Conservation (phyloP, 2,797 vertebrate species). For the Myotis vivesi region DNA sequence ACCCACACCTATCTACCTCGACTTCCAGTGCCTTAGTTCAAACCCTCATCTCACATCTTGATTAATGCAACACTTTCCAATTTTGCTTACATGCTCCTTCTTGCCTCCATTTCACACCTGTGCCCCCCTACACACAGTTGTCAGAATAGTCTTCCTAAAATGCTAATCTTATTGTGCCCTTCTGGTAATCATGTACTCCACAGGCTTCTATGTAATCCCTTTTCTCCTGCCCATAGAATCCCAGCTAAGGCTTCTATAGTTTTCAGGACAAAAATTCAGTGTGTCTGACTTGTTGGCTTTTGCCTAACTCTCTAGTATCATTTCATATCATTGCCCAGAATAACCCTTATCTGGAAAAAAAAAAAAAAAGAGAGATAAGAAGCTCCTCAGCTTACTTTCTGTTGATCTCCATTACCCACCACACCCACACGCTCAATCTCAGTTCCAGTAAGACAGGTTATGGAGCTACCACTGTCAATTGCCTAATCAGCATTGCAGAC, state of each 20-base stretch:
- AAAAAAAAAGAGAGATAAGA: background rate
- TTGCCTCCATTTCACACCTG: background rate
- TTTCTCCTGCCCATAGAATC: background rate
- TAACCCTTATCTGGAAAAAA: background rate
- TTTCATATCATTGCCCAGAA: background rate
- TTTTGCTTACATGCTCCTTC: background rate
- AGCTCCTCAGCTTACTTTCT: background rate
- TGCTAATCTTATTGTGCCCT: background rate
- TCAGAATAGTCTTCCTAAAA: background rate
- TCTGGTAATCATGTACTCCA: background rate
- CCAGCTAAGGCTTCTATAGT: background rate
- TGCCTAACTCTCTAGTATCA: background rate
- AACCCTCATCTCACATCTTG: background rate
- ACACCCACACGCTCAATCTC: background rate
- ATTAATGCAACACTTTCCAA: background rate
- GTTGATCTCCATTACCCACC: background rate
- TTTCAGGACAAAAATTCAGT: background rate
- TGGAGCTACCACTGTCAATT: background rate
- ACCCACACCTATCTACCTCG: background rate
- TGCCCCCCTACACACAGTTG: background rate
- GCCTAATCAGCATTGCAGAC: background rate
- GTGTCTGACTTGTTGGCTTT: background rate
- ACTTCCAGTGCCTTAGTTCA: background rate
- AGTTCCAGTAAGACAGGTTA: background rate
- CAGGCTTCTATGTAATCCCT: background rate